Percentiles rank a stretch among this genome's conserved stretches.
These are phyloP conservation scores for Hormiphora californensis DNA, from an alignment of 37 sponge, comb jelly and placozoan species.

Conservation along the genomic window DNA sequence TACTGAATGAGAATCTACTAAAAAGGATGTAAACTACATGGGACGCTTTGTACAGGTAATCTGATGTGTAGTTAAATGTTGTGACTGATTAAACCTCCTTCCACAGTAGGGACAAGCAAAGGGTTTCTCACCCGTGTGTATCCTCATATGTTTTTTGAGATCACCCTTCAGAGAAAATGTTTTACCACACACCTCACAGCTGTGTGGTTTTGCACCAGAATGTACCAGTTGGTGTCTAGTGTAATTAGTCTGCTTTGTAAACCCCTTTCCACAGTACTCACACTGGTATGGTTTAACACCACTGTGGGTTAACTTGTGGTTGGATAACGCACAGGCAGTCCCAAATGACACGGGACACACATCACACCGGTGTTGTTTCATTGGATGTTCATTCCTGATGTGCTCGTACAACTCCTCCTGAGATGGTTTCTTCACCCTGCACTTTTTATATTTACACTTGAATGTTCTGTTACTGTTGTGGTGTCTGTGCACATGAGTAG, in stretches of 20 bases:
- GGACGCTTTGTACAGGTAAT: background rate
- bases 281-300: background rate
- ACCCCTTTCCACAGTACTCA: conserved; percentile 34
- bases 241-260: background rate
- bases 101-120: background rate
- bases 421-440: conserved; percentile 21
- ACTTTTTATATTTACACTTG: conserved; percentile 9
- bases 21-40: too few species aligned
- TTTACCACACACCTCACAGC: conserved; percentile 16
- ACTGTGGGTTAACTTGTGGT: conserved; percentile 23
- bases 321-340: background rate
- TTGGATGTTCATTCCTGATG: conserved; percentile 38
- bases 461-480: conserved; percentile 41
- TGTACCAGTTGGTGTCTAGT: background rate
- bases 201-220: conserved; percentile 4
- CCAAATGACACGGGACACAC: conserved; percentile 21
- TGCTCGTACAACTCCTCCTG: conserved; percentile 31
- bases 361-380: conserved; percentile 34
- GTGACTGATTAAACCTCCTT: background rate
- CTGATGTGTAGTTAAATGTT: background rate
- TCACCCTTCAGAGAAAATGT: background rate
- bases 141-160: conserved; percentile 14
- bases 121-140: conserved; percentile 40
- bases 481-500: background rate
- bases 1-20: too few species aligned